Percentiles rank a stretch among this genome's conserved stretches.
Conservation (phyloP, 2,113 vertebrate species). For the Origma solitaria region DNA sequence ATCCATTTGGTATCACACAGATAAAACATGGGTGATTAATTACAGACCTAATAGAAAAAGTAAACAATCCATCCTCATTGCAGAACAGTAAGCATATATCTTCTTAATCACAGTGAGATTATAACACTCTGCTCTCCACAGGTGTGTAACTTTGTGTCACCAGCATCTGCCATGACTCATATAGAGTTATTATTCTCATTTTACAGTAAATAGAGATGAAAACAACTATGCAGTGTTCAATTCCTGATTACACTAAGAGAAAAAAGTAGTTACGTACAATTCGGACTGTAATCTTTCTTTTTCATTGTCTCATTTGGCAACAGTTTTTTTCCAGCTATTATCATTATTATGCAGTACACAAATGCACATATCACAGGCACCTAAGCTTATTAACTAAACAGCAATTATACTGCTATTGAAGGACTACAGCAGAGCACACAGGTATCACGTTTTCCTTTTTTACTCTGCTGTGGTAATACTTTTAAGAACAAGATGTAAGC, state of each 20-base stretch:
- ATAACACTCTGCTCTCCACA: slow-evolving; percentile 62
- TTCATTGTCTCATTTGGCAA: slow-evolving; percentile 52
- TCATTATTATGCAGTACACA: slow-evolving; percentile 54
- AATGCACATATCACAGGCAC: slow-evolving; percentile 51
- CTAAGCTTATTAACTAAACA: slow-evolving; percentile 64
- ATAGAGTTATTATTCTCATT: slow-evolving; percentile 67
- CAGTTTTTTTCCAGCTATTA: slow-evolving; percentile 40
- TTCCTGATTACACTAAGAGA: slow-evolving; percentile 33
- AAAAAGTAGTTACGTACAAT: slow-evolving; percentile 42
- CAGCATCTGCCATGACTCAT: slow-evolving; percentile 65
- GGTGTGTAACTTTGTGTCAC: slow-evolving; percentile 66
- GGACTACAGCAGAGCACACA: not conserved
- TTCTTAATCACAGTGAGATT: slow-evolving; percentile 68
- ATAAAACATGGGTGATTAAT: slow-evolving; percentile 65
- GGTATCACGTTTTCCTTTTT: not conserved
- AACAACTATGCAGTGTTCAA: slow-evolving; percentile 36
- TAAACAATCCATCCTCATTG: slow-evolving; percentile 56
- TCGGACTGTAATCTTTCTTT: slow-evolving; percentile 59
- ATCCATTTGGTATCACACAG: slow-evolving; percentile 45
- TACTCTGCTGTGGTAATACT: not conserved
- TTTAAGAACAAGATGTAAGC: not conserved
- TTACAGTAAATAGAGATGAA: slow-evolving; percentile 61
- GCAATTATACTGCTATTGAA: slow-evolving; percentile 50
- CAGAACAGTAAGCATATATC: slow-evolving; percentile 34
- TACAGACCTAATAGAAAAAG: slow-evolving; percentile 63